Evolutionary conservation across 2,113 vertebrate genomes (phyloP).

Genomic region (Strigops habroptila): DNA sequence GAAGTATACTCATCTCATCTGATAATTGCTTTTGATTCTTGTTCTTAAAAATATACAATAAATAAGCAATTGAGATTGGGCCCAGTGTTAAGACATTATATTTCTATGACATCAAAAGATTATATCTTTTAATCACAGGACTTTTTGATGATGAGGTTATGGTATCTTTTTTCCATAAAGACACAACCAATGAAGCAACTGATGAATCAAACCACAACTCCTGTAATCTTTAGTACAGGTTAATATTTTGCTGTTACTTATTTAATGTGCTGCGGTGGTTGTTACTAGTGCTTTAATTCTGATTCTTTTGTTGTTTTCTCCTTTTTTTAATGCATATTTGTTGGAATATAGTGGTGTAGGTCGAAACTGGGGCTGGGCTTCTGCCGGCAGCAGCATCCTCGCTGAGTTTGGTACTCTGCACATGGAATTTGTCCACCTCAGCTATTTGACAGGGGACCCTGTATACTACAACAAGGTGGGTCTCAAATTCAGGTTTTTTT

Average conservation of each 20-base stretch:
- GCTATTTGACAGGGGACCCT: slow-evolving; percentile 93
- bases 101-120: background rate
- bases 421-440: slow-evolving; percentile 98
- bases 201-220: background rate
- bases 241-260: background rate
- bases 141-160: background rate
- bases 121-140: background rate
- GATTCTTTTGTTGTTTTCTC: background rate
- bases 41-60: background rate
- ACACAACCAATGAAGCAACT: background rate
- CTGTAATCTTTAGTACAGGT: background rate
- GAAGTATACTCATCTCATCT: fast-evolving
- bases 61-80: background rate
- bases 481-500: background rate
- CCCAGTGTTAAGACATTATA: background rate
- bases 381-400: slow-evolving; percentile 96
- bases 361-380: slow-evolving; percentile 98
- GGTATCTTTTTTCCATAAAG: background rate
- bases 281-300: background rate
- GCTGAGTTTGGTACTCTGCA: slow-evolving; percentile 97
- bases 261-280: background rate
- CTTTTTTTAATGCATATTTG: background rate
- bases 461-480: slow-evolving; percentile 94
- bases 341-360: slow-evolving; percentile 86
- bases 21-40: background rate